Conservation (phyloP, 2,888 invertebrate genomes). For the Nebria brevicollis region DNA sequence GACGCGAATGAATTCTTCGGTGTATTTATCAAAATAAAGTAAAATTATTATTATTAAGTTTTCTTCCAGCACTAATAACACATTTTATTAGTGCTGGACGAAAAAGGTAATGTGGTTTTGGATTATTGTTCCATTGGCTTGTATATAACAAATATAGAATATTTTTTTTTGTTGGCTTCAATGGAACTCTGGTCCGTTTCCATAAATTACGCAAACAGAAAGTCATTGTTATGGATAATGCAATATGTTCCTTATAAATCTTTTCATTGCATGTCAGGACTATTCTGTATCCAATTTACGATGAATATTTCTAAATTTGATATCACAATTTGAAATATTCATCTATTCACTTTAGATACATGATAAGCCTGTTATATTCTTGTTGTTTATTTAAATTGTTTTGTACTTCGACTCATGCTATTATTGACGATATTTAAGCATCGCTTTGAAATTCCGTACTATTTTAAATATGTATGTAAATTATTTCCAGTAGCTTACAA, state of each 20-base stretch:
- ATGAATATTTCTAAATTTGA: background rate
- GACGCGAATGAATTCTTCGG: background rate
- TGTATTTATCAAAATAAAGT: background rate
- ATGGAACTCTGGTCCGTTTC: constrained; percentile 44
- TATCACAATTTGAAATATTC: background rate
- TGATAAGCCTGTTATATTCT: background rate
- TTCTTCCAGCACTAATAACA: constrained; percentile 28
- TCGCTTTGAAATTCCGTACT: background rate
- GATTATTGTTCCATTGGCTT: constrained; percentile 46
- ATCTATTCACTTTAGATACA: background rate
- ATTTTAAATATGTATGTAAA: background rate
- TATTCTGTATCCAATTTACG: background rate
- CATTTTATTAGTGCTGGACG: constrained; percentile 24
- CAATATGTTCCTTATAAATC: constrained; percentile 1
- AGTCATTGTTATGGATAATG: background rate
- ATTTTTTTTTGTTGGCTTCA: constrained; percentile 40
- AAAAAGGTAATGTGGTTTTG: constrained; percentile 40
- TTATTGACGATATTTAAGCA: background rate
- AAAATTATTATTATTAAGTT: background rate
- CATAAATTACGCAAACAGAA: constrained; percentile 12
- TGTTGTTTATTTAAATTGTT: background rate
- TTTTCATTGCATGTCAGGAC: background rate
- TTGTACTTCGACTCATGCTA: background rate
- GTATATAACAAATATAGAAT: constrained; percentile 42
- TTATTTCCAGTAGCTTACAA: background rate